Base-by-base conservation (phyloP, 2,888 invertebrate species). In the Neoaliturus tenellus region DNA sequence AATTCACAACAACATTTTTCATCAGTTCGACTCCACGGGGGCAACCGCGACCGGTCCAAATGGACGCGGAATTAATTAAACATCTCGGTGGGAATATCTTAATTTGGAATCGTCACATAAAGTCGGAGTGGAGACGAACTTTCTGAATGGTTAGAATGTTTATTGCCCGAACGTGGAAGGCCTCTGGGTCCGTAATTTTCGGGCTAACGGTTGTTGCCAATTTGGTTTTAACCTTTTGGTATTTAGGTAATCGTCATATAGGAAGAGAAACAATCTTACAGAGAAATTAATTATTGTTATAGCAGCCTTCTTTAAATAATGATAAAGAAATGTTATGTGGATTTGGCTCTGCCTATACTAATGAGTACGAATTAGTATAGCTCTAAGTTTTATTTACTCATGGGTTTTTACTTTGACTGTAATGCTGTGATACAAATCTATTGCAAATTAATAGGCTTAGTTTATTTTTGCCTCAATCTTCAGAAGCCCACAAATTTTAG, bases 101-200 rank as follows among this genome's bases (percentile, higher is more conserved):
- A 75, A 41, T 75, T 75, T 44, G 75, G 75, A 75, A 75, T 75
- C 48, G 75, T 69, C 69, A 31, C 33, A 39, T 69, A 39, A 39
- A n/a, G 69, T 39, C 39, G 69, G 1, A 39, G 69, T 39, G 31
- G 17, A 6, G 25, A 28, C 23, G 67, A 31, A 33, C 62, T 62
- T 28, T 62, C 62, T 28, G 20, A 48, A 55, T 28, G 28, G 28
- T 62, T 62, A 28, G 33, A 2, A 17, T 39, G 39, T 69, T 69
- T 69, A 69, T 23, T 3, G 69, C 69, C 1, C 0, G n/a, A 23
- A 69, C 69, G 69, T 69, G 69, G 69, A 39, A 69, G 69, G 69
- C 35, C 69, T 33, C 69, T 39, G n/a, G 35, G 3, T 20, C 69
- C 31, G 69, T 69, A 39, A 69, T n/a, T 35, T 69, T 67, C 23